Evolutionary conservation across 2,888 invertebrate genomes (phyloP), one percentile per base, ranked within the genome.

Genomic region (Drosophila glabriapex): DNA sequence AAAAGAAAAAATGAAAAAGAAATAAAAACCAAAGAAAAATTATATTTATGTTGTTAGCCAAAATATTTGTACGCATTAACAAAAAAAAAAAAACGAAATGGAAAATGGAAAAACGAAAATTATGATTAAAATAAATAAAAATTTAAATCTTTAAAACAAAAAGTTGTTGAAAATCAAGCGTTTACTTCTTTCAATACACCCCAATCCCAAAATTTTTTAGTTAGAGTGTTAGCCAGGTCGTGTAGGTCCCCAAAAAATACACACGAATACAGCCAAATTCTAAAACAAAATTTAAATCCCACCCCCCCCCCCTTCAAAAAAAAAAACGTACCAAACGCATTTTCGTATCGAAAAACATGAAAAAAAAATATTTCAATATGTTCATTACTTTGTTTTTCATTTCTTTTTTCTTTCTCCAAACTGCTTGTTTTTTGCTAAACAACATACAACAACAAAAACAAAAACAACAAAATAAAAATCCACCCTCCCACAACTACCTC

Each of bases 321-420:
- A 28, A 43, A 41, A 56, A 63, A 64, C 43, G 19, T 61, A 61
- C 55, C 65, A 80, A 71, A 76, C 68, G 55, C 77, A 77, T 77
- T 77, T 78, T 80, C 73, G 80, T 74, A 78, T 63, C 70, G 50
- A 80, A 62, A 58, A 73, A 69, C 58, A 31, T 43, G n/a, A 16
- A 69, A 68, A 72, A 74, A 69, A 83, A 81, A 86, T 85, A 89
- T 90, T 80, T 89, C 90, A 86, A 89, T 64, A 84, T 76, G 78
- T 84, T 91, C 89, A 91, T 90, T 81, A 83, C 91, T 89, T 91
- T 85, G 81, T 90, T 89, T 91, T 87, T 85, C 75, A 79, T 85
- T 83, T 91, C 85, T 84, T 90, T 85, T 90, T 91, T 87, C 85
- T 85, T 86, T 86, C 91, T 85, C 85, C 85, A 78, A 91, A 85